phyloP scores from a whole-genome alignment of 2,797 vertebrate genomes.

The Iguana delicatissima region DNA sequence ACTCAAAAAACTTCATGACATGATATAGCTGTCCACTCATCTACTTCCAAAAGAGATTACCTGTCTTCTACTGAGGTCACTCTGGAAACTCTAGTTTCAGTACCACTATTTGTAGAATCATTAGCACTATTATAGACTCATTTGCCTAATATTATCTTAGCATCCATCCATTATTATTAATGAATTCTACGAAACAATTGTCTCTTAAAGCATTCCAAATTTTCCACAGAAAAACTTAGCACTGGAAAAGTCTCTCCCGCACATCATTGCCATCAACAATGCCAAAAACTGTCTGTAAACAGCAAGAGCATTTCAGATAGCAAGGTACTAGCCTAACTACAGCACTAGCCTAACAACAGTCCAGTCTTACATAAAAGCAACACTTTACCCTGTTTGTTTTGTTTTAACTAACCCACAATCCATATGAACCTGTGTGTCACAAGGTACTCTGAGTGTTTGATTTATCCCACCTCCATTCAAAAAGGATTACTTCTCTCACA shows the following conservation, averaged over 20 bases:
- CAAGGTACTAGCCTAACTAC: too few relatives aligned
- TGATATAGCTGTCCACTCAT: too few relatives aligned
- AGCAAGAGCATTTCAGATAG: neutral
- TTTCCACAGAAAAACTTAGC: neutral
- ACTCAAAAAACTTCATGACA: neutral
- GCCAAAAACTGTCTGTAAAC: neutral
- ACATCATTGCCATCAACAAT: slow-evolving; percentile 47
- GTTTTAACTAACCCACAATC: neutral
- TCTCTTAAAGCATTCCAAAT: neutral
- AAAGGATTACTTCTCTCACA: neutral
- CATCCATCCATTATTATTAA: neutral
- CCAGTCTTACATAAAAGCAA: neutral
- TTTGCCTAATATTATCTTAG: neutral
- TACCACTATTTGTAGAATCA: neutral
- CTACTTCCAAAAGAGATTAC: neutral
- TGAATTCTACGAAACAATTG: neutral
- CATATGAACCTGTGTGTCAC: neutral
- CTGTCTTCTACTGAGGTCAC: neutral
- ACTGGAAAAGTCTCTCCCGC: neutral
- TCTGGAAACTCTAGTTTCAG: neutral
- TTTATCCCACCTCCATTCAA: too few relatives aligned
- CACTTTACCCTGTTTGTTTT: neutral
- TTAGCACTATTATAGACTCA: neutral
- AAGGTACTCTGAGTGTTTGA: neutral
- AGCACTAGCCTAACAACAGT: too few relatives aligned